A percentile compares a stretch with the other conserved stretches of the same genome.
Evolutionary conservation across 2,797 vertebrate genomes (phyloP).

Genomic region (Heteromormyrus szaboi): DNA sequence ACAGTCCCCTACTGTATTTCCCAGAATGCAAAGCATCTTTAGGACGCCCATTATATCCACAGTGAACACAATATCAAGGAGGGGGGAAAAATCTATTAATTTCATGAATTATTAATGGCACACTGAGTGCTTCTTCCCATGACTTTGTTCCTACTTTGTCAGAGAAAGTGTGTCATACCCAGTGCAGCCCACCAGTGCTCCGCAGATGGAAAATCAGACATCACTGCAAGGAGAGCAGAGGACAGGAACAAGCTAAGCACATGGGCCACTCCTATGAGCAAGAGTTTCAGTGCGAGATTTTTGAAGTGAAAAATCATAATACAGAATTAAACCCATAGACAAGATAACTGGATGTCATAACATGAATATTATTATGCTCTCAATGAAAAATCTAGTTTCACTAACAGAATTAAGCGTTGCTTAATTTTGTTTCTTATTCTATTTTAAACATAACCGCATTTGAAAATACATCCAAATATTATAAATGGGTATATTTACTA

Average conservation of each 20-base stretch:
- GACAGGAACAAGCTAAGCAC: constrained; percentile 2
- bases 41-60: not conserved
- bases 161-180: constrained; percentile 50
- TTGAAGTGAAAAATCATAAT: not conserved
- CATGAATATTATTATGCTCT: constrained; percentile 6
- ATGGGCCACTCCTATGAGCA: not conserved
- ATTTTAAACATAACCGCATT: not conserved
- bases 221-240: constrained; percentile 61
- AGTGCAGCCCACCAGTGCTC: constrained; percentile 82
- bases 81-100: not conserved
- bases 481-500: not conserved
- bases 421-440: not conserved
- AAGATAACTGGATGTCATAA: not conserved
- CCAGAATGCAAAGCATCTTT: not conserved
- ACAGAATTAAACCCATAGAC: not conserved
- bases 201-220: constrained; percentile 72
- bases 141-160: not conserved
- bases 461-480: not conserved
- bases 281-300: not conserved
- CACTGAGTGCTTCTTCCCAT: not conserved
- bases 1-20: not conserved
- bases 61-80: not conserved
- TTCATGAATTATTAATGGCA: constrained; percentile 2
- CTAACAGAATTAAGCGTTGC: constrained; percentile 11
- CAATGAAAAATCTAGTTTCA: constrained; percentile 18